A percentile compares a stretch with the other conserved stretches of the same genome.
Evolutionary conservation across 2,113 vertebrate species (phyloP).

Genomic region (Eublepharis macularius): DNA sequence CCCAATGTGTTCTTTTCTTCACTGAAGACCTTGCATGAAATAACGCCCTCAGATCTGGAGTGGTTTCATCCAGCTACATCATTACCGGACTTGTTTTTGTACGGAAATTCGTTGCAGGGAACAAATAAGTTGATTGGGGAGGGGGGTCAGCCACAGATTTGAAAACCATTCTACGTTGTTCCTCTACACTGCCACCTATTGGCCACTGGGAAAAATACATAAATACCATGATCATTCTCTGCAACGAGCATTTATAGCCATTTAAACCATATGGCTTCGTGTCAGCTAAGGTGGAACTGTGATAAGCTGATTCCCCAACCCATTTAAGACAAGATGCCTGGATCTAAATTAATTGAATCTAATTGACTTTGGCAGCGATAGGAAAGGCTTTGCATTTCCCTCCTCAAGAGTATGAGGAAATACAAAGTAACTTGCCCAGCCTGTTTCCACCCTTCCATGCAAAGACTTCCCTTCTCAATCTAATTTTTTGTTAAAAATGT

Average conservation of each 20-base stretch:
- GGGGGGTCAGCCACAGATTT: constrained; percentile 47
- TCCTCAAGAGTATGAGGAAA: too few species aligned
- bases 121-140: constrained; percentile 49
- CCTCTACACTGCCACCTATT: constrained; percentile 76
- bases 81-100: constrained; percentile 66
- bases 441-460: too few species aligned
- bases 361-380: neutral
- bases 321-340: neutral
- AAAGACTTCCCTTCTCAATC: too few species aligned
- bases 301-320: neutral
- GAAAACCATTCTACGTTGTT: constrained; percentile 66
- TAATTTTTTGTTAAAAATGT: too few species aligned
- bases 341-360: neutral
- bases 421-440: too few species aligned
- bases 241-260: neutral
- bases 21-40: neutral
- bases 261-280: neutral
- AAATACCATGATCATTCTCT: neutral
- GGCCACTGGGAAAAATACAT: constrained; percentile 57
- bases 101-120: constrained; percentile 65
- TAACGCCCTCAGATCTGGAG: constrained; percentile 31
- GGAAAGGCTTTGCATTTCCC: too few species aligned
- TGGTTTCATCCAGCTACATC: constrained; percentile 62
- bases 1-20: neutral
- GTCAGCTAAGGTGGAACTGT: neutral